These are phyloP conservation scores for Notolepis coatsorum DNA, from an alignment of 2,797 vertebrate genomes.

Conservation along the genomic window DNA sequence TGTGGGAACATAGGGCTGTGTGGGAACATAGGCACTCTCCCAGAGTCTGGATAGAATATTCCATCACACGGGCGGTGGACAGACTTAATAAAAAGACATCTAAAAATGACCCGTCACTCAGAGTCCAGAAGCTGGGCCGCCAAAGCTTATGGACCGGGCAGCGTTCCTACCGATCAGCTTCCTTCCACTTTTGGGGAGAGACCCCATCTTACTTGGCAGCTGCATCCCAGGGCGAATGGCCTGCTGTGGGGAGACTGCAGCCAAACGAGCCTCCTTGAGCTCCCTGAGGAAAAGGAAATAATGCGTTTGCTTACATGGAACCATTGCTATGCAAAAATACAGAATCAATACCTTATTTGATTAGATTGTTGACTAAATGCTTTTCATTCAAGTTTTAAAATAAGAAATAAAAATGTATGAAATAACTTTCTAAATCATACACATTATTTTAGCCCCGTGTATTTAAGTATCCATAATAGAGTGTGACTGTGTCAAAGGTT, in stretches of 20 bases:
- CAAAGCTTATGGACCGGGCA: constrained; percentile 88
- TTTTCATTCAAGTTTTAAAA: no score
- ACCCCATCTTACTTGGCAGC: constrained; percentile 21
- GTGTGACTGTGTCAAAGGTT: no score
- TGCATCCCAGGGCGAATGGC: constrained; percentile 31
- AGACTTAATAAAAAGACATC: neutral
- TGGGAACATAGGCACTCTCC: no score
- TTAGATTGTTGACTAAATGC: no score
- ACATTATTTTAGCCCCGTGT: no score
- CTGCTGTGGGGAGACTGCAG: constrained; percentile 77
- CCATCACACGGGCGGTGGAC: neutral
- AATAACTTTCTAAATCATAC: no score
- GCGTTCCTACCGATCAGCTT: constrained; percentile 85
- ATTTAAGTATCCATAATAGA: no score
- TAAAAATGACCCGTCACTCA: constrained; percentile 26
- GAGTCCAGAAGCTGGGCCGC: constrained; percentile 65
- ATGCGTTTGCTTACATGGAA: neutral
- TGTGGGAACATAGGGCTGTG: no score
- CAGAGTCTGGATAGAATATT: neutral
- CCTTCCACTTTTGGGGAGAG: constrained; percentile 63
- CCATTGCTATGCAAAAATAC: neutral
- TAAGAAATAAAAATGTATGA: no score
- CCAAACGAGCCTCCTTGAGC: constrained; percentile 88
- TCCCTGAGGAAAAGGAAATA: constrained; percentile 74
- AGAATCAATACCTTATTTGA: neutral